Evolutionary conservation across 2,888 invertebrate genomes (phyloP).

Genomic region (Lydus trimaculatus): DNA sequence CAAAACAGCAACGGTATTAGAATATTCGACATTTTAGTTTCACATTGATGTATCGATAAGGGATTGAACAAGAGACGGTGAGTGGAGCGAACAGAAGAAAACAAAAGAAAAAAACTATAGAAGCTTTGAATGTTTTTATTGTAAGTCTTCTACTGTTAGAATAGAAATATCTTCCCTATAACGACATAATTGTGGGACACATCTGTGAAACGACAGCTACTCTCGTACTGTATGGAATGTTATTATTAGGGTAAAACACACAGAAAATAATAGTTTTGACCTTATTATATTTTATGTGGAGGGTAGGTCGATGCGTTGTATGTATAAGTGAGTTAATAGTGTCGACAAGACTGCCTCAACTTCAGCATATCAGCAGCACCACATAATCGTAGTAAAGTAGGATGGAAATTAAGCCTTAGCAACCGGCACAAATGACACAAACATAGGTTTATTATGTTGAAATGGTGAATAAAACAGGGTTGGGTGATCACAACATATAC

Average conservation of each 20-base stretch:
- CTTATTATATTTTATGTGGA: constrained; percentile 53
- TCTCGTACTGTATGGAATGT: constrained; percentile 38
- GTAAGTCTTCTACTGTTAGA: constrained; percentile 23
- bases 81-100: neutral
- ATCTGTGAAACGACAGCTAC: constrained; percentile 36
- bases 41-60: neutral
- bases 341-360: constrained; percentile 39
- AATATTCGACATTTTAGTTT: constrained; percentile 1
- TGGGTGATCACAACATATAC: neutral
- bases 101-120: neutral
- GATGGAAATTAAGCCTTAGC: constrained; percentile 6
- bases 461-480: neutral
- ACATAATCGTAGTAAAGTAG: neutral
- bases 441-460: neutral
- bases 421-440: constrained; percentile 5
- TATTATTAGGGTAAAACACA: constrained; percentile 47
- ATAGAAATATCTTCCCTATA: constrained; percentile 37
- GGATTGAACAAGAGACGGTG: neutral
- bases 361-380: neutral
- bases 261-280: constrained; percentile 52
- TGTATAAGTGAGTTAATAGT: constrained; percentile 40
- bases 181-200: constrained; percentile 40
- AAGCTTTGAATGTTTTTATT: constrained; percentile 15
- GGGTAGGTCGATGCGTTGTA: constrained; percentile 37
- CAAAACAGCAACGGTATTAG: constrained; percentile 1